phyloP scores from a whole-genome alignment of 1,140 invertebrate species.

The Drosophila ogumai region DNA sequence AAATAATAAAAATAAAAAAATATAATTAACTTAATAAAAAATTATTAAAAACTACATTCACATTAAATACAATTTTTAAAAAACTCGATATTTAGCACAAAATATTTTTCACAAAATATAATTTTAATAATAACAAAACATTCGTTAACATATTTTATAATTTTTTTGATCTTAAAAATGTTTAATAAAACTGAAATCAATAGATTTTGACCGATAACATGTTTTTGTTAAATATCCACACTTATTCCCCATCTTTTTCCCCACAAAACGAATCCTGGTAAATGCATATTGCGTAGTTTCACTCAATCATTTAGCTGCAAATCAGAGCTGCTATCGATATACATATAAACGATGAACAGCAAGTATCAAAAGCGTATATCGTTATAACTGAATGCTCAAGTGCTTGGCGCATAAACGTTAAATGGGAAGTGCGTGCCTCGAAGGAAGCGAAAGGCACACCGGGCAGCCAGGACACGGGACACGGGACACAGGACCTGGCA shows the following conservation, averaged over 20 bases:
- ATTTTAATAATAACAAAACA: not conserved
- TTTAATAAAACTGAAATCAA: too few relatives aligned
- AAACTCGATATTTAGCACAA: not conserved
- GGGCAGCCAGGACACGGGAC: slow-evolving; percentile 14
- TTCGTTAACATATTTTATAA: not conserved
- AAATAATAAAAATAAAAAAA: too few relatives aligned
- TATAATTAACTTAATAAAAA: too few relatives aligned
- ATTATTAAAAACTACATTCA: too few relatives aligned
- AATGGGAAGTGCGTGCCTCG: slow-evolving; percentile 39
- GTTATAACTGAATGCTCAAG: slow-evolving; percentile 2
- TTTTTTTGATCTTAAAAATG: not conserved
- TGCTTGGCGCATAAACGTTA: slow-evolving; percentile 30
- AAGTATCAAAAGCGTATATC: not conserved
- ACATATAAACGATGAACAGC: slow-evolving; percentile 7
- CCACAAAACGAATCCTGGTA: not conserved
- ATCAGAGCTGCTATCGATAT: slow-evolving; percentile 8
- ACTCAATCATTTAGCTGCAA: not conserved
- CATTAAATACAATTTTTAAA: too few relatives aligned
- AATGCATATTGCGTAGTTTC: not conserved
- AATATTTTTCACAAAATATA: not conserved
- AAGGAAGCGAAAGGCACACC: slow-evolving; percentile 9
- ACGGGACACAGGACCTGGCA: slow-evolving; percentile 5
- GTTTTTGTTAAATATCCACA: not conserved
- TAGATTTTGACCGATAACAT: not conserved
- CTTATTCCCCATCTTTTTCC: too few relatives aligned